Evolutionary conservation across 2,113 vertebrate species (phyloP).

Genomic region (Tachycineta bicolor): DNA sequence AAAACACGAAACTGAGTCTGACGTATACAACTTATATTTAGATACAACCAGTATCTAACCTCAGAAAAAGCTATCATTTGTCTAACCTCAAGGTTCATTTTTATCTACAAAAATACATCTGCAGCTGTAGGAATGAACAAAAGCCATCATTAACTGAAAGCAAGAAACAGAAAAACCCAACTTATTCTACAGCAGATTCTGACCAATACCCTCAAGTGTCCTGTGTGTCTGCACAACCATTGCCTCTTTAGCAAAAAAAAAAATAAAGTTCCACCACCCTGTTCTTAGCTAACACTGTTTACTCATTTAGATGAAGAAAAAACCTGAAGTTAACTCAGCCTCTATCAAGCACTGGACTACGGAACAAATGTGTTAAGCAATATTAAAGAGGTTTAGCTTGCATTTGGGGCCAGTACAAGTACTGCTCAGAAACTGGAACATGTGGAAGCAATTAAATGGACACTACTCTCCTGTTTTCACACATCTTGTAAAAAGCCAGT

Average conservation of each 20-base stretch:
- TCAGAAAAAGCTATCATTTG: neutral
- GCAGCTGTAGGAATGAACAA: neutral
- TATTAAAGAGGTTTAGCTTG: neutral
- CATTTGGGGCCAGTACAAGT: neutral
- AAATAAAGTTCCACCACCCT: neutral
- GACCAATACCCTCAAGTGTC: neutral
- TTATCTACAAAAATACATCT: neutral
- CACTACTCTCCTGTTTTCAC: neutral
- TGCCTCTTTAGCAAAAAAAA: neutral
- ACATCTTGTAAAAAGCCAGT: neutral
- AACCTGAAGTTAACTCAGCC: neutral
- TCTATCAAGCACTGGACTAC: neutral
- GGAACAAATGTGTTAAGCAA: neutral
- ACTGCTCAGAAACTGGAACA: neutral
- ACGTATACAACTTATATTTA: neutral
- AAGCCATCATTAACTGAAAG: neutral
- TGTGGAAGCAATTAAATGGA: neutral
- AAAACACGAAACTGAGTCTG: neutral
- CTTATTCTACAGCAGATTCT: neutral
- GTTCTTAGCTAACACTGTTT: neutral
- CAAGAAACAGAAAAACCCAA: neutral
- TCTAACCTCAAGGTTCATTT: constrained; percentile 1
- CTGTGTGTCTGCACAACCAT: neutral
- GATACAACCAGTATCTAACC: neutral
- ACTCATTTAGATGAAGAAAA: neutral